A percentile compares a stretch with the other conserved stretches of the same genome.
Conservation (phyloP, 2,888 invertebrate species). For the Apotomis turbidana region DNA sequence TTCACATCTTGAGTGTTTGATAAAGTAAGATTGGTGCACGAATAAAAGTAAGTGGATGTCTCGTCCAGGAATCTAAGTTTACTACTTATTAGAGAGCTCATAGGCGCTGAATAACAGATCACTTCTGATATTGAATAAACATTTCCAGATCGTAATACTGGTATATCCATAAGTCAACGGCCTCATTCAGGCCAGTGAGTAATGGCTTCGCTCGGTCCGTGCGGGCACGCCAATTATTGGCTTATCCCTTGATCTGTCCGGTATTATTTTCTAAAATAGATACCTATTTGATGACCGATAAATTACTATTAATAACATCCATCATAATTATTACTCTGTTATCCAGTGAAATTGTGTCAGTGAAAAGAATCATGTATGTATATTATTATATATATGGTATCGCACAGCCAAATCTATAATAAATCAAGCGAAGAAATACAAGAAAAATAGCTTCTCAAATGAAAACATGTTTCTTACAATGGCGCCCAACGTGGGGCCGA, state of each 20-base stretch:
- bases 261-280: conserved; percentile 2
- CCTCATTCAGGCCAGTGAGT: conserved; percentile 25
- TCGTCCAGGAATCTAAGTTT: too few relatives aligned
- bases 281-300: not conserved
- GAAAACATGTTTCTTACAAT: conserved; percentile 1
- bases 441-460: not conserved
- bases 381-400: too few relatives aligned
- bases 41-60: too few relatives aligned
- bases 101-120: not conserved
- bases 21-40: too few relatives aligned
- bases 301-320: not conserved
- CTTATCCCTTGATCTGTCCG: conserved; percentile 45
- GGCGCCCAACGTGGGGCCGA: conserved; percentile 36
- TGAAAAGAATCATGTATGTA: too few relatives aligned
- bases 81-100: too few relatives aligned
- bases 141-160: conserved; percentile 22
- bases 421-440: not conserved
- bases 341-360: too few relatives aligned
- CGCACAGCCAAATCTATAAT: too few relatives aligned
- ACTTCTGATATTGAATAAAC: conserved; percentile 24
- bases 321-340: too few relatives aligned
- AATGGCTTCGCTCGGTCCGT: conserved; percentile 16
- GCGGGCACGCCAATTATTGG: conserved; percentile 43
- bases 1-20: too few relatives aligned
- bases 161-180: conserved; percentile 13